Percentiles rank a stretch among this genome's conserved stretches.
These are phyloP conservation scores for Brachypodius melanocephalos DNA, from an alignment of 2,113 vertebrate species.

Conservation along the genomic window DNA sequence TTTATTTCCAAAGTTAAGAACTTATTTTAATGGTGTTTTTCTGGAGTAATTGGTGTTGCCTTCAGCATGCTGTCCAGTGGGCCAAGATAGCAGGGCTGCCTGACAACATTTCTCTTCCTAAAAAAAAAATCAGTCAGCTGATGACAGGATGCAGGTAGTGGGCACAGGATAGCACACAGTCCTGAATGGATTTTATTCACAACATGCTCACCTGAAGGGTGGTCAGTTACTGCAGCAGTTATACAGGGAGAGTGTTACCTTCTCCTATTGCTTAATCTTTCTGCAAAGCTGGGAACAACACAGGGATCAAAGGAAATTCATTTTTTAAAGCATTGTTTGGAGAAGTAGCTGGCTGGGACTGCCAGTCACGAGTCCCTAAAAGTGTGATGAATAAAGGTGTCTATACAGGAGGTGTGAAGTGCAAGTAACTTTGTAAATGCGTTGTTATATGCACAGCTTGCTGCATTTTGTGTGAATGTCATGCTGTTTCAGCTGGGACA, in stretches of 20 bases:
- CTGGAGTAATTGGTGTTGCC: background rate
- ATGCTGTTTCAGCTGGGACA: background rate
- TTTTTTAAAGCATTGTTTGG: background rate
- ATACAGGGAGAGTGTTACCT: fast-evolving
- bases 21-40: background rate
- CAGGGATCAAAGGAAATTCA: background rate
- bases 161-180: background rate
- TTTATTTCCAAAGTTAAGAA: background rate
- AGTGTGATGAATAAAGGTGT: background rate
- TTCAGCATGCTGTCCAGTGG: background rate
- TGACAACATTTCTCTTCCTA: background rate
- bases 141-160: background rate
- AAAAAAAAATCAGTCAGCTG: background rate
- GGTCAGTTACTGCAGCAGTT: background rate
- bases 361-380: background rate
- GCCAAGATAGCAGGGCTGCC: background rate
- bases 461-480: background rate
- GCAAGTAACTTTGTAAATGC: background rate
- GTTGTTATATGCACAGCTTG: fast-evolving
- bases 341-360: background rate
- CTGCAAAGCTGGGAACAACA: background rate
- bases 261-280: background rate
- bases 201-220: fast-evolving
- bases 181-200: background rate
- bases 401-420: background rate